These are phyloP conservation scores for Malacosoma neustria DNA, from an alignment of 2,888 invertebrate genomes.

Conservation along the genomic window DNA sequence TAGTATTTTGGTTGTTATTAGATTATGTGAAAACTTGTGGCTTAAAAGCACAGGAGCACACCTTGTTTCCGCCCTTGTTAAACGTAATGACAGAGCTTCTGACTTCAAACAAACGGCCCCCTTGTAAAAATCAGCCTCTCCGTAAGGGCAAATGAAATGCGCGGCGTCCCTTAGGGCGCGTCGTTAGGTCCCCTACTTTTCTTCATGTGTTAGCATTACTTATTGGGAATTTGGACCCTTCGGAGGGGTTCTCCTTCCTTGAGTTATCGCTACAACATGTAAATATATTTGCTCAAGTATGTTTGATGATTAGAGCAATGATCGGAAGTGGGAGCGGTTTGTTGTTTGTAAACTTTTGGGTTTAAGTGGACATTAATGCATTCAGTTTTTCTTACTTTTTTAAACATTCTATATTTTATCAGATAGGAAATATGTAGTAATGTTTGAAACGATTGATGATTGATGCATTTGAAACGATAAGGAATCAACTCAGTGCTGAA, in stretches of 20 bases:
- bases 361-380: no score
- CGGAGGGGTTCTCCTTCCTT: constrained; percentile 20
- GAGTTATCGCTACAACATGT: constrained; percentile 51
- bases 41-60: no score
- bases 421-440: no score
- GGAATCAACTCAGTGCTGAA: no score
- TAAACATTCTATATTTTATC: no score
- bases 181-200: constrained; percentile 26
- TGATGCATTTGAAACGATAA: no score
- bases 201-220: constrained; percentile 38
- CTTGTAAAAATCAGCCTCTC: constrained; percentile 33
- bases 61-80: constrained; percentile 7
- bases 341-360: not conserved
- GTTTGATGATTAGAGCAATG: constrained; percentile 3
- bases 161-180: constrained; percentile 37
- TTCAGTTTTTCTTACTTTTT: no score
- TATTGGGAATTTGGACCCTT: constrained; percentile 31
- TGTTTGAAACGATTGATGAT: no score
- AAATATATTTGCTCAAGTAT: constrained; percentile 33
- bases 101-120: constrained; percentile 37
- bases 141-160: constrained; percentile 50
- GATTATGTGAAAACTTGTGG: no score
- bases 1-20: no score
- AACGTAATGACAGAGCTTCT: constrained; percentile 19
- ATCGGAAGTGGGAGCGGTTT: not conserved